These are phyloP conservation scores for Oopsacas minuta DNA, from an alignment of 37 sponge, comb jelly and placozoan genomes.

Conservation along the genomic window DNA sequence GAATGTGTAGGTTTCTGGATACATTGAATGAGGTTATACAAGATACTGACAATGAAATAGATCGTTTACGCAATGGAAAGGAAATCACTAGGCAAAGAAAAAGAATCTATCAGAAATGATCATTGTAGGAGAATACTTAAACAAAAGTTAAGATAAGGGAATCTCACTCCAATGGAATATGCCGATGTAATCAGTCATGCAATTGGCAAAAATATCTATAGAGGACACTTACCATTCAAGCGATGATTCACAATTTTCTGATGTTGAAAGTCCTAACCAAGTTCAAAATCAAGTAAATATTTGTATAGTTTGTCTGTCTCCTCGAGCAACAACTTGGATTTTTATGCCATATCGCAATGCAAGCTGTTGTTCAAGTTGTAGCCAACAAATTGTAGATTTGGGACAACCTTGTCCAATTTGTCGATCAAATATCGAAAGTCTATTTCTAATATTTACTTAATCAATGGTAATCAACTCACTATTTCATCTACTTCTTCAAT, in stretches of 20 bases:
- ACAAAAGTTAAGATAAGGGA: not conserved
- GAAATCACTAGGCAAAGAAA: not conserved
- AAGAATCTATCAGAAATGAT: not conserved
- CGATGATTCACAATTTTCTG: too few relatives aligned
- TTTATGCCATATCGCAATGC: not conserved
- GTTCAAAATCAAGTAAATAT: too few relatives aligned
- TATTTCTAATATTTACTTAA: not conserved
- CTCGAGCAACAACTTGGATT: not conserved
- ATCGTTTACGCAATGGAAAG: not conserved
- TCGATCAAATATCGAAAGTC: not conserved
- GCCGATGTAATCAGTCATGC: not conserved
- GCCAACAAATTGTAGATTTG: not conserved
- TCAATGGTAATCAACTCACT: too few relatives aligned
- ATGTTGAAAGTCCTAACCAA: too few relatives aligned
- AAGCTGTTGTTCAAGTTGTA: not conserved
- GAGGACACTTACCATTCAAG: too few relatives aligned
- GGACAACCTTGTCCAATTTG: not conserved
- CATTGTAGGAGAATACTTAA: not conserved
- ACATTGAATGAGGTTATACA: not conserved
- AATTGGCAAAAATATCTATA: too few relatives aligned
- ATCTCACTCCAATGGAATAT: not conserved
- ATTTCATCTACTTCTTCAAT: too few relatives aligned
- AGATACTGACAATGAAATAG: not conserved
- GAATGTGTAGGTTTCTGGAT: not conserved
- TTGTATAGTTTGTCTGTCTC: not conserved